Evolutionary conservation across 2,797 vertebrate genomes (phyloP), one percentile per base, ranked within the genome.

Genomic region (Trematomus bernacchii): DNA sequence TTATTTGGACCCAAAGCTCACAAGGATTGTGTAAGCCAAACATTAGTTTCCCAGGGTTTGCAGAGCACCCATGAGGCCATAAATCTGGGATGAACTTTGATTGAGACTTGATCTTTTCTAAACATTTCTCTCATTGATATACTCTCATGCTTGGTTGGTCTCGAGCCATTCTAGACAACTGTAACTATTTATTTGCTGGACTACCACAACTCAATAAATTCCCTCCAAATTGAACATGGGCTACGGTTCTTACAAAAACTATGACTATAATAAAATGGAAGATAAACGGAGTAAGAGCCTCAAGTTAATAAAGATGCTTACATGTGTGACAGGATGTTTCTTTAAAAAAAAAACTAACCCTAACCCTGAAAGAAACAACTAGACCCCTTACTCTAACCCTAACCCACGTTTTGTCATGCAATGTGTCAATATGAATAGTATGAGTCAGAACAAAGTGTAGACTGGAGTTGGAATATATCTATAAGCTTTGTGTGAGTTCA

Each of bases 381-480:
- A 27, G 27, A 27, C 5, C 27, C 27, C 27, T 27, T 27, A 27
- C 27, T 27, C 27, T 27, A 27, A 0, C 0, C 27, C 27, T 27
- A 27, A 27, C 27, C 27, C 27, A 27, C 27, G 27, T 9, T 37
- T 33, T 68, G 46, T 60, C 10, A 73, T 44, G n/a, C 23, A 42
- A 1, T 60, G 37, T 44, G 16, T 52, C 47, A 42, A 30, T 10
- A 58, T 66, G 63, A 66, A 6, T 50, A 23, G 8, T 7, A 60
- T 14, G 46, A 60, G 62, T 21, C 33, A 37, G 10, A 48, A 5
- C 12, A 57, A 19, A 48, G 18, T 23, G 19, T 21, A 12, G 2
- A 61, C 46, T 52, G 42, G 65, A 15, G 23, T 57, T 60, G 4
- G 12, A 51, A n/a, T n/a, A n/a, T 60, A 50, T 76, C 40, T 5